Base-by-base conservation (phyloP, 1,140 invertebrate species). In the Micrasema longulum region DNA sequence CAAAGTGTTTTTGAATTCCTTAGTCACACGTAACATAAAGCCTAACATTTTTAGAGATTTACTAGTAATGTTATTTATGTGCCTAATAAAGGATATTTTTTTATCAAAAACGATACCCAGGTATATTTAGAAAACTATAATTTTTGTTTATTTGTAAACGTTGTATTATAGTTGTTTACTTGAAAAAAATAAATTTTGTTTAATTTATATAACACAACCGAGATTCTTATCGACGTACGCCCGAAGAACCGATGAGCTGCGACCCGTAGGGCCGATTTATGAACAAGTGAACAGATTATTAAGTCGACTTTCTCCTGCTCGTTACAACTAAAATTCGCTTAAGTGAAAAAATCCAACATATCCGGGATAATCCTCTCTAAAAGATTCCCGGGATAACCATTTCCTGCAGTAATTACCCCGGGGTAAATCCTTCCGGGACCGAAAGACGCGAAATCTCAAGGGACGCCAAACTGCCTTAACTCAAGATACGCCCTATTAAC, bases 321-420 rank as follows among this genome's bases (percentile, higher is more conserved):
- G 10, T 41, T 41, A 41, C 1, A 1, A 41, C n/a, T n/a, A 11
- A 41, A 41, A 41, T 11, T n/a, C 38, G 10, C n/a, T 41, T 41
- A 1, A 41, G 38, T 1, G 10, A n/a, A 1, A n/a, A 41, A 10
- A 11, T 41, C n/a, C 6, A 45, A 45, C n/a, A 45, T 16, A 14
- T 0, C 11, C 11, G 41, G 41, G 0, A 45, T 45, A 45, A 45
- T 14, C 6, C 10, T 12, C 41, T 16, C 41, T 2, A 45, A 3
- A n/a, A 45, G 16, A n/a, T 16, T 45, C 41, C 41, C 41, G 41
- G 41, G 41, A 45, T 6, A 45, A 45, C n/a, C n/a, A 45, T 12
- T 45, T 45, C 9, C 41, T 16, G 41, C n/a, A n/a, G n/a, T n/a
- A n/a, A n/a, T n/a, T n/a, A n/a, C n/a, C n/a, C n/a, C n/a, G n/a